Conservation (phyloP, 2,113 vertebrate species). For the Ochotona curzoniae region DNA sequence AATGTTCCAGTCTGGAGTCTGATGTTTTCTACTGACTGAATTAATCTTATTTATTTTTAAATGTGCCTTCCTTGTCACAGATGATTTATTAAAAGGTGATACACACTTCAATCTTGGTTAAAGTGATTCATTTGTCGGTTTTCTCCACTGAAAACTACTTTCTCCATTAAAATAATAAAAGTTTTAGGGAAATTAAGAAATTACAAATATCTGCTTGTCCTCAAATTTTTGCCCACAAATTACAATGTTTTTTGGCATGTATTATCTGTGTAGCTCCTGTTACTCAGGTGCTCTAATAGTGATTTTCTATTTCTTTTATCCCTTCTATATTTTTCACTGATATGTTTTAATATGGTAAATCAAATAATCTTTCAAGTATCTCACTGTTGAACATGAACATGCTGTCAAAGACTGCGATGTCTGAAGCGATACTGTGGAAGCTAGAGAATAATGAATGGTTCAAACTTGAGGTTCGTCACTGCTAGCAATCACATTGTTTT, state of each 20-base stretch:
- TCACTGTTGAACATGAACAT: background rate
- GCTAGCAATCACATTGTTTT: background rate
- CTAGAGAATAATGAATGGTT: background rate
- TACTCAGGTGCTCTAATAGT: background rate
- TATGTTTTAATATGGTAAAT: background rate
- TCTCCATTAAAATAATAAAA: constrained; percentile 19
- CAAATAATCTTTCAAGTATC: background rate
- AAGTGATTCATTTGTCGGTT: background rate
- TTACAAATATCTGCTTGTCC: background rate
- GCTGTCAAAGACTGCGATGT: background rate
- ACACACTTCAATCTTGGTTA: constrained; percentile 33
- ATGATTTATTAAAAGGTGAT: background rate
- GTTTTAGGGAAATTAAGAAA: background rate
- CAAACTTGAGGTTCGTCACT: constrained; percentile 16
- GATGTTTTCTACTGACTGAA: constrained; percentile 33
- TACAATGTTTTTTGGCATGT: background rate
- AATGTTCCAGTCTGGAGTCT: background rate
- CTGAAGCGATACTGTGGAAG: background rate
- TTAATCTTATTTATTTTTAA: background rate
- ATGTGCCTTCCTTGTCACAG: background rate
- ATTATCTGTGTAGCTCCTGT: background rate
- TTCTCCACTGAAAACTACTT: constrained; percentile 15
- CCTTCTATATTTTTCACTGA: constrained; percentile 22
- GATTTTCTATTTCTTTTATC: background rate
- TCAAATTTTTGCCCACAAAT: background rate